Percentiles rank a stretch among this genome's conserved stretches.
These are phyloP conservation scores for Aplochiton taeniatus DNA, from an alignment of 2,797 vertebrate species.

Conservation along the genomic window DNA sequence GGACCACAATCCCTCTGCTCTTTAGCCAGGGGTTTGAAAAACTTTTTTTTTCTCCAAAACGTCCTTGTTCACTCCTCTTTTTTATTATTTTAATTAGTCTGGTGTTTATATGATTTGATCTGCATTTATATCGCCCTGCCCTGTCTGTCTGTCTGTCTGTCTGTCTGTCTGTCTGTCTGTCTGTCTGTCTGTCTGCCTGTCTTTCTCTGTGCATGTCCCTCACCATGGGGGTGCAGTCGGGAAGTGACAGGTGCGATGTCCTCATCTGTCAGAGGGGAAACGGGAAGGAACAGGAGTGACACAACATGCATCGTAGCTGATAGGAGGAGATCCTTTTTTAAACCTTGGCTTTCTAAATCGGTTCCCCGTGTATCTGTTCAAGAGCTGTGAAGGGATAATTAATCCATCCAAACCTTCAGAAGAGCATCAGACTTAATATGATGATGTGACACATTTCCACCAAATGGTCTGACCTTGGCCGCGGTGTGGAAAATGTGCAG, in stretches of 20 bases:
- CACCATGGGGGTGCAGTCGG: constrained; percentile 77
- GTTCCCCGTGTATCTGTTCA: constrained; percentile 43
- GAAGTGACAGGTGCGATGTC: constrained; percentile 90
- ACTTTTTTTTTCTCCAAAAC: too few relatives aligned
- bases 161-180: constrained; percentile 40
- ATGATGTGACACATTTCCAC: constrained; percentile 46
- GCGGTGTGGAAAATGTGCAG: not conserved
- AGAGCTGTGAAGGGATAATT: constrained; percentile 55
- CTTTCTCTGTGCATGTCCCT: constrained; percentile 81
- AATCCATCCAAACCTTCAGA: constrained; percentile 52
- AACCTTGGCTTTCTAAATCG: constrained; percentile 49
- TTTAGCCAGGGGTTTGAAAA: too few relatives aligned
- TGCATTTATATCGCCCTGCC: too few relatives aligned
- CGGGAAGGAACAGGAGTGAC: constrained; percentile 93
- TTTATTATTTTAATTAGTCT: too few relatives aligned
- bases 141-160: constrained; percentile 8
- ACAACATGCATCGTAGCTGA: constrained; percentile 90
- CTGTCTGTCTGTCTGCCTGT: constrained; percentile 69
- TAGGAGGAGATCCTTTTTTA: constrained; percentile 80
- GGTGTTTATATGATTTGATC: too few relatives aligned
- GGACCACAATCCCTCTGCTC: not conserved
- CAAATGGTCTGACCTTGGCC: constrained; percentile 10
- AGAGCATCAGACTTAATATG: constrained; percentile 42
- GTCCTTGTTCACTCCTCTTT: too few relatives aligned
- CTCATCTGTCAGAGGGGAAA: constrained; percentile 86